These are phyloP conservation scores for Andrena flavipes DNA, from an alignment of 2,888 invertebrate genomes.

Conservation along the genomic window DNA sequence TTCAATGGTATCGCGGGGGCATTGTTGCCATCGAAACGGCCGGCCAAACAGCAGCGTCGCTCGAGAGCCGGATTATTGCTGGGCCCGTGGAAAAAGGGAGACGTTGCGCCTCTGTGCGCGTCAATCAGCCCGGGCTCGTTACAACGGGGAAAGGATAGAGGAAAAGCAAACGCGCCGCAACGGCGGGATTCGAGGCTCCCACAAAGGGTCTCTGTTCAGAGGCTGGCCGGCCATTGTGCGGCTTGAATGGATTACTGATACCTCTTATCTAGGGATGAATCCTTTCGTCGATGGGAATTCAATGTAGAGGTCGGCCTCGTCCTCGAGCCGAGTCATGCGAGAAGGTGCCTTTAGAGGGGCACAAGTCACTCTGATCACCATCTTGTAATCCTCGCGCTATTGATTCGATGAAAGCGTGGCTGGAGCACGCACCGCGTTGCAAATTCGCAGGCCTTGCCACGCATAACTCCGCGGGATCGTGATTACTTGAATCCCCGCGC, in stretches of 20 bases:
- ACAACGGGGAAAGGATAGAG: not conserved
- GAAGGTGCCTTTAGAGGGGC: no score
- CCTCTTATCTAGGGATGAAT: slow-evolving; percentile 4
- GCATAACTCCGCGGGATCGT: no score
- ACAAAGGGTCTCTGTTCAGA: not conserved
- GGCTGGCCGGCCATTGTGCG: not conserved
- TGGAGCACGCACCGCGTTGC: no score
- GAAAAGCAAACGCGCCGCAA: not conserved
- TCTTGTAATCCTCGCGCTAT: no score
- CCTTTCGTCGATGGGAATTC: not conserved
- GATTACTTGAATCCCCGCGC: no score
- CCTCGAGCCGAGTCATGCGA: not conserved
- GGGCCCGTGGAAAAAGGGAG: not conserved
- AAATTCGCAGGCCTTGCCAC: no score
- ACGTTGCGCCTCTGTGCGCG: not conserved
- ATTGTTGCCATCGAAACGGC: slow-evolving; percentile 14
- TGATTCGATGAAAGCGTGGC: no score
- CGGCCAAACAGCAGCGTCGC: not conserved
- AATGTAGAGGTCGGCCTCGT: not conserved
- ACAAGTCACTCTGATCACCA: no score
- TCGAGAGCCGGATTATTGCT: slow-evolving; percentile 13
- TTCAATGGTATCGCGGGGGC: slow-evolving; percentile 8
- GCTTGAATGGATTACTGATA: not conserved
- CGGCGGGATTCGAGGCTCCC: not conserved
- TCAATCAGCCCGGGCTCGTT: not conserved